Conservation (phyloP, 2,113 vertebrate species). For the Varanus salvator region DNA sequence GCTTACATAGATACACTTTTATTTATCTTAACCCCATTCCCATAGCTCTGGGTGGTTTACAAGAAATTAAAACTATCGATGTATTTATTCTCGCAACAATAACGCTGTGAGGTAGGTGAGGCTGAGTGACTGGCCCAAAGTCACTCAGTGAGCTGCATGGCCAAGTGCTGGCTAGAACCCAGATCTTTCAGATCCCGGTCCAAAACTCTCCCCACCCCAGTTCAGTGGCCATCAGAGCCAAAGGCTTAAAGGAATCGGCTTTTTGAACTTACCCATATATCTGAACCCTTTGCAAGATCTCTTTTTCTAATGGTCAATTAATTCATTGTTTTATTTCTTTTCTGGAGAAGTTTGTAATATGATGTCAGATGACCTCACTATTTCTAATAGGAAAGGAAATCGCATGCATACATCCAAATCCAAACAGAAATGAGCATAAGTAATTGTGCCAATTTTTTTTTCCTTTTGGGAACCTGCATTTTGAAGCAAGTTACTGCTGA, state of each 20-base stretch:
- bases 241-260: background rate
- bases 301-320: background rate
- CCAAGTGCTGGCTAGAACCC: too few relatives aligned
- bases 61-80: too few relatives aligned
- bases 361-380: slow-evolving; percentile 1
- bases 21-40: too few relatives aligned
- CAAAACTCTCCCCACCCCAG: too few relatives aligned
- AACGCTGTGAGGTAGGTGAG: too few relatives aligned
- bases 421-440: background rate
- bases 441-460: background rate
- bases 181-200: too few relatives aligned
- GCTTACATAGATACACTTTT: too few relatives aligned
- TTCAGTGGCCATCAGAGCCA: too few relatives aligned
- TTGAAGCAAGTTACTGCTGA: background rate
- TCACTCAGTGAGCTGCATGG: too few relatives aligned
- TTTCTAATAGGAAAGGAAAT: background rate
- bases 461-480: background rate
- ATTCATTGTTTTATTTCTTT: background rate
- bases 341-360: background rate
- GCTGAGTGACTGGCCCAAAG: too few relatives aligned
- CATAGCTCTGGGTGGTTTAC: too few relatives aligned
- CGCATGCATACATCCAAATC: background rate
- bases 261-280: background rate
- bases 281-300: background rate
- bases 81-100: too few relatives aligned